Conservation (phyloP, 2,113 vertebrate species). For the Phylloscopus whistleri region DNA sequence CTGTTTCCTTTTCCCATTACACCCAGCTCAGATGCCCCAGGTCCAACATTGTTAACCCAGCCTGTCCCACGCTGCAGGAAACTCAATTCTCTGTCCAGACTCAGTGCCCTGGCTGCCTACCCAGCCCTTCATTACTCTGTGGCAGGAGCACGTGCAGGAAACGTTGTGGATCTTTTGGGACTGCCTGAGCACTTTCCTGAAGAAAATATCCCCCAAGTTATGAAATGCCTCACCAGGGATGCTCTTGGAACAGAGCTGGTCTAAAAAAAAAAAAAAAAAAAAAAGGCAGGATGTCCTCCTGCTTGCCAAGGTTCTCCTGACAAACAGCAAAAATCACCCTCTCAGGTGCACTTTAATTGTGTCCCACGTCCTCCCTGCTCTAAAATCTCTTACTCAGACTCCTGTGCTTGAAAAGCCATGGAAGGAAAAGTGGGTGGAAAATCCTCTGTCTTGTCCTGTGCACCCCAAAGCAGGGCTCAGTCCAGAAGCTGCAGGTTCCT, state of each 20-base stretch:
- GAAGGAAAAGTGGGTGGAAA: neutral
- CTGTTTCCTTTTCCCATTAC: constrained; percentile 48
- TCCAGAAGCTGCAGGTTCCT: neutral
- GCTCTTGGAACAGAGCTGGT: neutral
- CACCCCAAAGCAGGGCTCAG: neutral
- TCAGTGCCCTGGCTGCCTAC: neutral
- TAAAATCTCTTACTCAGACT: neutral
- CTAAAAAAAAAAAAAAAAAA: neutral
- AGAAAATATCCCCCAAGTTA: neutral
- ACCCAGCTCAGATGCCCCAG: neutral
- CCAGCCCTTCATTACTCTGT: neutral
- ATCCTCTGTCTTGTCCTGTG: neutral
- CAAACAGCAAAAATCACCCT: neutral
- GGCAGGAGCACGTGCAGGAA: constrained; percentile 13
- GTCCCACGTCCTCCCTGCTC: neutral
- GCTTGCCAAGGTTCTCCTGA: neutral
- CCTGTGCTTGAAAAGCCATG: neutral
- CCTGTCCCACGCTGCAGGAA: neutral
- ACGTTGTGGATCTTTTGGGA: neutral
- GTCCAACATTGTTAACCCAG: neutral
- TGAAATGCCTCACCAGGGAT: neutral
- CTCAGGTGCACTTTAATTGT: neutral
- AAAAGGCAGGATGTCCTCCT: constrained; percentile 20
- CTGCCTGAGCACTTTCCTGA: constrained; percentile 12
- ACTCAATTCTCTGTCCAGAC: neutral